These are phyloP conservation scores for Perca schrenkii DNA, from an alignment of 2,113 vertebrate species.

Conservation along the genomic window DNA sequence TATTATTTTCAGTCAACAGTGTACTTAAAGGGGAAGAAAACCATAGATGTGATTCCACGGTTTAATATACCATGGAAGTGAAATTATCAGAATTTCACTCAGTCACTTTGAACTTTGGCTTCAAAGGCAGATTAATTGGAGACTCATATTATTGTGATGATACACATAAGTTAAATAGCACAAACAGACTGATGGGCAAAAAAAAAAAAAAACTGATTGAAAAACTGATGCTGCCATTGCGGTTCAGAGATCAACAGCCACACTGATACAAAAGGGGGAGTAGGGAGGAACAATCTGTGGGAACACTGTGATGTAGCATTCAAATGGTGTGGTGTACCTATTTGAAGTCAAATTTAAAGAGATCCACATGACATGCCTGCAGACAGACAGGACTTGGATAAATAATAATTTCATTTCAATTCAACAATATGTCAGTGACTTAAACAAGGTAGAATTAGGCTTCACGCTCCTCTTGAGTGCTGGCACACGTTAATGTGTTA, in stretches of 20 bases:
- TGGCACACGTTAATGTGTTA: background rate
- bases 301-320: background rate
- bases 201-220: conserved; percentile 29
- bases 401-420: background rate
- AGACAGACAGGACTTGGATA: background rate
- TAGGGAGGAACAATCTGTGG: background rate
- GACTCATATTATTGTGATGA: conserved; percentile 38
- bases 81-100: conserved; percentile 8
- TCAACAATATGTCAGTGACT: background rate
- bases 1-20: conserved; percentile 25
- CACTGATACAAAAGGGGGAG: background rate
- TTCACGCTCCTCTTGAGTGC: background rate
- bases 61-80: conserved; percentile 41
- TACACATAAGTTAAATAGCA: conserved; percentile 29
- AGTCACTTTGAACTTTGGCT: conserved; percentile 62
- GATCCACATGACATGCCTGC: background rate
- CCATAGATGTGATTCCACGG: conserved; percentile 3
- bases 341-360: conserved; percentile 35
- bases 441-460: background rate
- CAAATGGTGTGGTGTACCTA: background rate
- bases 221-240: background rate
- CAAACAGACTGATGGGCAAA: conserved; percentile 22
- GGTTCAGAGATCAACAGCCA: conserved; percentile 14
- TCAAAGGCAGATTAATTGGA: conserved; percentile 50
- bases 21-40: conserved; percentile 26